These are phyloP conservation scores for Orchesellides sinensis DNA, from an alignment of 2,888 invertebrate genomes.

Conservation along the genomic window DNA sequence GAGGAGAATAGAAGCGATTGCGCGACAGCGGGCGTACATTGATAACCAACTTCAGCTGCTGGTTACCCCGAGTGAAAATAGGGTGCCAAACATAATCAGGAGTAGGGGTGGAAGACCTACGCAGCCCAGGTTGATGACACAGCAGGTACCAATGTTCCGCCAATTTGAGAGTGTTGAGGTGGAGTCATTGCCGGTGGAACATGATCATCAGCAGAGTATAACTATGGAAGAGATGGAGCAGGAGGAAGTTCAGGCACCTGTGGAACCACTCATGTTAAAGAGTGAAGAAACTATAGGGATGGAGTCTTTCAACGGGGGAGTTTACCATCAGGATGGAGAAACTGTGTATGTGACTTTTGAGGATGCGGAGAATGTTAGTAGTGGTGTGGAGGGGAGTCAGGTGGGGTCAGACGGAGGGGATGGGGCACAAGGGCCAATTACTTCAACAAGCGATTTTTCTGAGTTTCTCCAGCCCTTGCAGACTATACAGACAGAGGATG, in stretches of 20 bases:
- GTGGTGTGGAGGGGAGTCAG: not conserved
- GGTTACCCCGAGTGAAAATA: not conserved
- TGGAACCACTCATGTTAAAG: not conserved
- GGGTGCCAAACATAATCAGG: conserved; percentile 44
- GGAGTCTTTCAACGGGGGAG: not conserved
- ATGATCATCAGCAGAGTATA: not conserved
- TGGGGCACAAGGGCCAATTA: not conserved
- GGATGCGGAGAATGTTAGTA: not conserved
- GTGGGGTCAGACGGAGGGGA: not conserved
- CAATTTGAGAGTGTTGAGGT: not conserved
- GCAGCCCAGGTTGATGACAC: not conserved
- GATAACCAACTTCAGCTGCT: conserved; percentile 43
- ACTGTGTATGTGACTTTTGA: not conserved
- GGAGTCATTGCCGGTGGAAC: not conserved
- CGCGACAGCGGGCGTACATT: conserved; percentile 30
- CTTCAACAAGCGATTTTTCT: not conserved
- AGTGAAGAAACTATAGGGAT: not conserved
- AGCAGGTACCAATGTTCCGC: not conserved
- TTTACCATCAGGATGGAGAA: not conserved
- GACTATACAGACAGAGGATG: conserved; percentile 47
- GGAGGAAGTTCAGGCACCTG: not conserved
- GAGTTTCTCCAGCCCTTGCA: conserved; percentile 1
- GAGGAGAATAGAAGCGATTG: conserved; percentile 39
- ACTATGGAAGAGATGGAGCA: not conserved
- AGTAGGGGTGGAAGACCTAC: conserved; percentile 10